These are phyloP conservation scores for Drosophila austrosaltans DNA, from an alignment of 2,888 invertebrate species.

Conservation along the genomic window DNA sequence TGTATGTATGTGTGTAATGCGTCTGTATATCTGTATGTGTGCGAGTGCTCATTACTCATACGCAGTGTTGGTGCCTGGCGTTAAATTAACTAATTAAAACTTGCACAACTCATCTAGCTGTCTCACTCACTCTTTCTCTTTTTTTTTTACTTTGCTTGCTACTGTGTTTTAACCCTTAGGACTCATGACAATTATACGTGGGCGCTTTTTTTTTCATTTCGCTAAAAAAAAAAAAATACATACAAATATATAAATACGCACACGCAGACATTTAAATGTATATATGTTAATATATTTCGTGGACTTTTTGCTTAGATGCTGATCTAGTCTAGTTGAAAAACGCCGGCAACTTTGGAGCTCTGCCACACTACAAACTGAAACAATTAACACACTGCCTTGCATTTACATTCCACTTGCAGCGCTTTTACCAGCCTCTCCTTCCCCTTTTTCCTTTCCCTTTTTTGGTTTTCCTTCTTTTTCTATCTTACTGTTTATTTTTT, in stretches of 20 bases:
- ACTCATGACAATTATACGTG: conserved; percentile 68
- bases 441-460: conserved; percentile 5
- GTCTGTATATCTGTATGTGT: conserved; percentile 22
- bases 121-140: conserved; percentile 6
- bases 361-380: conserved; percentile 53
- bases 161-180: conserved; percentile 38
- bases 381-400: conserved; percentile 66
- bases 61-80: conserved; percentile 65
- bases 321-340: conserved; percentile 56
- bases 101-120: conserved; percentile 54
- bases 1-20: conserved; percentile 18
- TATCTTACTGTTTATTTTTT: conserved; percentile 37
- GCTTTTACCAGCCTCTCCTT: conserved; percentile 9
- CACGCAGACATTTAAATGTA: background rate
- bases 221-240: conserved; percentile 42
- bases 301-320: conserved; percentile 38
- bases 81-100: conserved; percentile 78
- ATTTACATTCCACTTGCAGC: conserved; percentile 41
- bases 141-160: conserved; percentile 15
- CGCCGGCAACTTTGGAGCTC: conserved; percentile 46
- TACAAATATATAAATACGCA: background rate
- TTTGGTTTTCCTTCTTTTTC: conserved; percentile 9
- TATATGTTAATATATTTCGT: conserved; percentile 37
- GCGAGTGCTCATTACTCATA: conserved; percentile 64
- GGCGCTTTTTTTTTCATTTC: conserved; percentile 60